Base-by-base conservation (phyloP, 2,888 invertebrate genomes). In the Octonoba sinensis region DNA sequence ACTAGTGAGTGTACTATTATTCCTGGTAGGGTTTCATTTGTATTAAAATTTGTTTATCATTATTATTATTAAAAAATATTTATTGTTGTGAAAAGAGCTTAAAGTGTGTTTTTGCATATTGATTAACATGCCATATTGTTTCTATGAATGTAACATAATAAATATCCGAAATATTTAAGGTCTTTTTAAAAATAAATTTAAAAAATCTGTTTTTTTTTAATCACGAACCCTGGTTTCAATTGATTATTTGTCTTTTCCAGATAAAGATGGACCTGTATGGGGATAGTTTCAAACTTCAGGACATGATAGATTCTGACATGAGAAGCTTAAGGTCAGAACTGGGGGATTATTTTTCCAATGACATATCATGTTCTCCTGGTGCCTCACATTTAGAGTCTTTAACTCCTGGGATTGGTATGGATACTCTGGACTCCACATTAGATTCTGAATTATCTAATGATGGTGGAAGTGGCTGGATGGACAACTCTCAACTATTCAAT, bases 231-330 rank as follows among this genome's bases (percentile, higher is more conserved):
- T n/a, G n/a, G n/a, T n/a, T n/a, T n/a, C n/a, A n/a, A n/a, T n/a
- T n/a, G n/a, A n/a, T n/a, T n/a, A n/a, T n/a, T n/a, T n/a, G n/a
- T 57, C 20, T 57, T 16, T 57, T 60, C 13, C 44, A 62, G 62
- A n/a, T 66, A 16, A 49, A 2, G 18, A 66, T 66, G 51, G 51
- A 66, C 22, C 60, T 81, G 22, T 84, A 73, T 72, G 82, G 59
- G 13, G 84, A 82, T n/a, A 72, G 71, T 47, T 84, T 79, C 67
- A 81, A 71, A 11, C 92, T 96, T 87, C 95, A 95, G 88, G 96
- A 96, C 87, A 95, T 96, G 93, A 91, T 96, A 85, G 95, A 96
- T 87, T 93, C 94, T 88, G 96, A 96, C 88, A 95, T 96, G 84
- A 54, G 69, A n/a, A 69, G 62, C 27, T 44, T 27, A 47, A 94